A percentile compares a stretch with the other conserved stretches of the same genome.
Conservation (phyloP, 2,797 vertebrate species). For the Epinephelus malabaricus region DNA sequence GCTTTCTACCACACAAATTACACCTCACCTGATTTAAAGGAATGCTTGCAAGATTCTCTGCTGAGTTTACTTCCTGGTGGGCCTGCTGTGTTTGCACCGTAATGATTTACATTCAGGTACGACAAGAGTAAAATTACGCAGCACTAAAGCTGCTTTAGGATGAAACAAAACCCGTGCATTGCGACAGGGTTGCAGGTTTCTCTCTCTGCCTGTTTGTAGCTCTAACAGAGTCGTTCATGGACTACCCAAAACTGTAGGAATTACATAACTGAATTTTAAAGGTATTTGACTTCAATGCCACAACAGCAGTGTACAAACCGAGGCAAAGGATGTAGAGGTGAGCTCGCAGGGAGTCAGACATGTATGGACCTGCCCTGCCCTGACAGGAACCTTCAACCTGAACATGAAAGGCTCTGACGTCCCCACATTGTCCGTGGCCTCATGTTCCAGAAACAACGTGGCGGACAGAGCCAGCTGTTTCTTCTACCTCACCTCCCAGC, state of each 20-base stretch:
- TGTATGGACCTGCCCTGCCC: slow-evolving; percentile 79
- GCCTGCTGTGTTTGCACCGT: slow-evolving; percentile 24
- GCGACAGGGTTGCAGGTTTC: slow-evolving; percentile 27
- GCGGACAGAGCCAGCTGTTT: slow-evolving; percentile 84
- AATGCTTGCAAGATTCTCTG: slow-evolving; percentile 31
- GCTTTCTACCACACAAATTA: slow-evolving; percentile 50
- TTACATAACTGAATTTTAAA: slow-evolving; percentile 45
- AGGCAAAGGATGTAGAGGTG: slow-evolving; percentile 55
- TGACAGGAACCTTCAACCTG: slow-evolving; percentile 82
- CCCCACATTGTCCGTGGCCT: slow-evolving; percentile 77
- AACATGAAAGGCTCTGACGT: slow-evolving; percentile 86
- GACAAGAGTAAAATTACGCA: slow-evolving; percentile 33
- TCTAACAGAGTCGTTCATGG: slow-evolving; percentile 35
- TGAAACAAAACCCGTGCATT: slow-evolving; percentile 23
- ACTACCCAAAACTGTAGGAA: slow-evolving; percentile 24
- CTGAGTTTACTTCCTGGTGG: slow-evolving; percentile 39
- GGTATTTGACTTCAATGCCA: slow-evolving; percentile 54
- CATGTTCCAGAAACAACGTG: slow-evolving; percentile 68
- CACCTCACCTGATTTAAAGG: slow-evolving; percentile 47
- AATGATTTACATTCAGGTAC: slow-evolving; percentile 35
- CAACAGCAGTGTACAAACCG: slow-evolving; percentile 55
- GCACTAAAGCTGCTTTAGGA: slow-evolving; percentile 31
- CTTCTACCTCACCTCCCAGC: slow-evolving; percentile 71
- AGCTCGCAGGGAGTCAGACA: slow-evolving; percentile 57
- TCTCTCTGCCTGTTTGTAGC: background rate